Percentiles rank a stretch among this genome's conserved stretches.
Evolutionary conservation across 2,113 vertebrate genomes (phyloP).

Genomic region (Manacus vitellinus): DNA sequence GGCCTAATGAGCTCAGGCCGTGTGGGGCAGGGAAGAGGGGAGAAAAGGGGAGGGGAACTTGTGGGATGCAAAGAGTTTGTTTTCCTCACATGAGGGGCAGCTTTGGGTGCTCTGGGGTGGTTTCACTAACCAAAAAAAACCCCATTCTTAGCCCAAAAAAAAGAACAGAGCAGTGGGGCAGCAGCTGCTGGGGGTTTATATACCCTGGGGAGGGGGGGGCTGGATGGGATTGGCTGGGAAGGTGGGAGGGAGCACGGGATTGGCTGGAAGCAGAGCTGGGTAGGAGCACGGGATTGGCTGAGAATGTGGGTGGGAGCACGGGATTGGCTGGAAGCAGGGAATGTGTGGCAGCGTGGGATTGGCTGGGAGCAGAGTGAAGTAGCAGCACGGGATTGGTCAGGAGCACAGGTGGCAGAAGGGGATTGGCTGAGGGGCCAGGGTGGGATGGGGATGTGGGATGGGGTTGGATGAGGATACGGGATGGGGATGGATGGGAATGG

Average conservation of each 20-base stretch:
- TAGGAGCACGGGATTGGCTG: background rate
- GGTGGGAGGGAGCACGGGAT: background rate
- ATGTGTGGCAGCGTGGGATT: background rate
- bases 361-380: background rate
- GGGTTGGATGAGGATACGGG: too few species aligned
- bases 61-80: background rate
- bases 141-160: background rate
- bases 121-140: background rate
- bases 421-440: background rate
- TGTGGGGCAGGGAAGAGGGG: background rate
- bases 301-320: background rate
- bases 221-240: background rate
- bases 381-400: background rate
- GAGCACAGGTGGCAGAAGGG: background rate
- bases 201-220: background rate
- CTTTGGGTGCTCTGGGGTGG: background rate
- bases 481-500: background rate
- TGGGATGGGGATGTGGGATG: background rate
- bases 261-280: background rate
- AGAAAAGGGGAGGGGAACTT: background rate
- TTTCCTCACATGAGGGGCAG: rapidly evolving
- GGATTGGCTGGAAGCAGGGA: background rate
- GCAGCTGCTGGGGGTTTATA: background rate
- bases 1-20: background rate
- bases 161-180: rapidly evolving